Evolutionary conservation across 2,888 invertebrate genomes (phyloP), one percentile per base, ranked within the genome.

Genomic region (Epinotia brunnichana): DNA sequence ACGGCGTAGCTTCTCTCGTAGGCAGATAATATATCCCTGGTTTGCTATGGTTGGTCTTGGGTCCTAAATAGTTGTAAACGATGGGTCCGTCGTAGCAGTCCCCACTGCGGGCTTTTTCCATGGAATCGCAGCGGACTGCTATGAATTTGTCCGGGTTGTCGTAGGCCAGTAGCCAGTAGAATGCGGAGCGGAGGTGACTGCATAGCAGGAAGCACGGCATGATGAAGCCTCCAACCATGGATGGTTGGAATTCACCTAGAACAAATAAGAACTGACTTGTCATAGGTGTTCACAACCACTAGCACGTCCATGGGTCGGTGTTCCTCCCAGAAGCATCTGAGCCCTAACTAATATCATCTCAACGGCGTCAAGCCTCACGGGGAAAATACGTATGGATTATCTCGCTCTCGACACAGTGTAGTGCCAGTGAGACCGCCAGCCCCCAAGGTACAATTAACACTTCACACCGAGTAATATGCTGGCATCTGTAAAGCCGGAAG

Each of bases 21-120:
- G 91, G 87, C 59, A 92, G 78, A 63, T 90, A 92, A 75, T 86
- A 92, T 56, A 92, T 82, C 1, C 92, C 92, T 0, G 87, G 86
- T 24, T 81, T 82, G 53, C 80, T 85, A 74, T 91, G 91, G 76
- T 92, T 84, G 0, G 91, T 92, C 3, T 83, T 84, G 0, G 87
- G 85, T 1, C 92, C 92, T 0, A 92, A 79, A 0, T 83, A 48
- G 74, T 92, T 92, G 7, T 80, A 83, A 2, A 77, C 78, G 3
- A 80, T 35, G 3, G 74, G 79, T 11, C 74, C 76, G 2, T 81
- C 61, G 74, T 87, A 91, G 77, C 92, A 92, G 71, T 87, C 81
- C 0, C 89, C 92, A 15, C 77, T 81, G 10, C 92, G 80, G 0
- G 84, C 92, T 39, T 83, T 74, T 3, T 81, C 79, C 0, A 91